phyloP scores from a whole-genome alignment of 2,888 invertebrate species.

The Drosophila helvetica region DNA sequence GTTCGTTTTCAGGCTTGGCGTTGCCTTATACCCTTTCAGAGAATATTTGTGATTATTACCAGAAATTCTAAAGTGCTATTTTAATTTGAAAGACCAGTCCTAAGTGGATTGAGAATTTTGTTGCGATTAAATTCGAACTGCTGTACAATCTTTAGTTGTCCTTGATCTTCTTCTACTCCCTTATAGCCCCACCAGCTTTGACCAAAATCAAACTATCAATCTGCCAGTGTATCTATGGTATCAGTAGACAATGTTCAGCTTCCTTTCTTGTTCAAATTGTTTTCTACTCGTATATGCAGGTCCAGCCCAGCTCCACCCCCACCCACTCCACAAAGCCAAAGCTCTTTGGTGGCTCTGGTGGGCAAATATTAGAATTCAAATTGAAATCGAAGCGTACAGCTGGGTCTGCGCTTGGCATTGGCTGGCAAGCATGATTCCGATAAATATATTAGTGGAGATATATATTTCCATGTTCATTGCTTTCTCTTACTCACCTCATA shows the following conservation, averaged over 20 bases:
- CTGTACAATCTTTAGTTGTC: no score
- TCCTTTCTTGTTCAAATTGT: background rate
- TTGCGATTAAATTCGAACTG: background rate
- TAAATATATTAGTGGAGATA: constrained; percentile 56
- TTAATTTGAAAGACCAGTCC: no score
- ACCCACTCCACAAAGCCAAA: background rate
- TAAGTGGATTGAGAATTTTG: no score
- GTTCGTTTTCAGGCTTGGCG: constrained; percentile 31
- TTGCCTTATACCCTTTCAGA: background rate
- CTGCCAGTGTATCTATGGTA: background rate
- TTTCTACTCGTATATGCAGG: background rate
- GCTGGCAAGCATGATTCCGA: constrained; percentile 23
- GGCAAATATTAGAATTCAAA: constrained; percentile 14
- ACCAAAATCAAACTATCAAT: background rate
- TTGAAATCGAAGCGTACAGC: constrained; percentile 23
- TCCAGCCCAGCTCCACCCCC: no score
- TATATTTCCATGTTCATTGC: constrained; percentile 1
- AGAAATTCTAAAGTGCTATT: no score
- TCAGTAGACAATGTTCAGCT: background rate
- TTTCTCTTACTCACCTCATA: constrained; percentile 79
- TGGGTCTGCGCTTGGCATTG: constrained; percentile 18
- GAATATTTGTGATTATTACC: background rate
- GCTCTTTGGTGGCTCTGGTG: constrained; percentile 1
- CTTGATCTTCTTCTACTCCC: background rate
- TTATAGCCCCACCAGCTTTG: background rate